Percentiles rank a stretch among this genome's conserved stretches.
phyloP scores from a whole-genome alignment of 2,888 invertebrate genomes.

The Drosophila austrosaltans region DNA sequence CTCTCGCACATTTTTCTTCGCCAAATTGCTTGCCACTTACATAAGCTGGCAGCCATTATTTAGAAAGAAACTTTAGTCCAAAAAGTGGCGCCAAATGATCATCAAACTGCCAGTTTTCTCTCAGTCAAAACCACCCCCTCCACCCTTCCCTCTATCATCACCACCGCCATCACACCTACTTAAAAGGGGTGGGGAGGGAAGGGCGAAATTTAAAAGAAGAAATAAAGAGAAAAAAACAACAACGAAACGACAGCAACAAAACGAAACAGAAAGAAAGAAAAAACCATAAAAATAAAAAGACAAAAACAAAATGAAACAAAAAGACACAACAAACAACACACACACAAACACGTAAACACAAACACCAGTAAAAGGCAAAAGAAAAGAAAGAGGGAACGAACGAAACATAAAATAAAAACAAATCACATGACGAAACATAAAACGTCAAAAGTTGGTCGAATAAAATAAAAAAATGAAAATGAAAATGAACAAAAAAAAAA shows the following conservation, averaged over 20 bases:
- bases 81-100: slow-evolving; percentile 55
- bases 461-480: slow-evolving; percentile 25
- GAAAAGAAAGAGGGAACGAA: not conserved
- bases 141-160: not conserved
- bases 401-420: slow-evolving; percentile 31
- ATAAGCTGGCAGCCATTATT: slow-evolving; percentile 35
- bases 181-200: not conserved
- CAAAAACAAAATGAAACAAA: slow-evolving; percentile 35
- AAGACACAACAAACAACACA: slow-evolving; percentile 28
- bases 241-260: slow-evolving; percentile 56
- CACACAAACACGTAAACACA: not conserved
- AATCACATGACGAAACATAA: slow-evolving; percentile 56
- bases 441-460: slow-evolving; percentile 58
- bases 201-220: slow-evolving; percentile 21
- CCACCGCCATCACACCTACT: not conserved
- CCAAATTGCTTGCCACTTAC: slow-evolving; percentile 34
- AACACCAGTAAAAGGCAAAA: slow-evolving; percentile 4
- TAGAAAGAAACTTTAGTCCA: slow-evolving; percentile 34
- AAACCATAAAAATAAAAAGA: slow-evolving; percentile 45
- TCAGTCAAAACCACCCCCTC: not conserved
- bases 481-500: slow-evolving; percentile 31
- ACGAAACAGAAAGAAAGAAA: slow-evolving; percentile 34
- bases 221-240: slow-evolving; percentile 40
- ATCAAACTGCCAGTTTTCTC: slow-evolving; percentile 19
- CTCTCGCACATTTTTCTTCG: slow-evolving; percentile 10